Evolutionary conservation across 2,888 invertebrate genomes (phyloP).

Genomic region (Dolomedes plantarius): DNA sequence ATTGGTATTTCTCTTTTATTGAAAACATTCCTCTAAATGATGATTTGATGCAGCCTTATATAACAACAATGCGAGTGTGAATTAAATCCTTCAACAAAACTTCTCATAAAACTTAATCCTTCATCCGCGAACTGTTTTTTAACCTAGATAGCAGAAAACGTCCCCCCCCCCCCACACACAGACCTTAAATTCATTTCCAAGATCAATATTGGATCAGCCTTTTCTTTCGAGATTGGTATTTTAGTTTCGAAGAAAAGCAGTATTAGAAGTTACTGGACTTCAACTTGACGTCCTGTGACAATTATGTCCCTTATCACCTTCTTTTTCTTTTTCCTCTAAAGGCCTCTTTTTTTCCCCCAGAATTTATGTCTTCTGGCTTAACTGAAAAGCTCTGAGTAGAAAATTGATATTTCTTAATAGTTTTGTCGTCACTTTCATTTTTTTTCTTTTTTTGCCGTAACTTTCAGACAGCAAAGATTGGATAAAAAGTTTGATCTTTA

Average conservation of each 20-base stretch:
- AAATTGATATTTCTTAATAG: slow-evolving; percentile 3
- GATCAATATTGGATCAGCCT: slow-evolving; percentile 2
- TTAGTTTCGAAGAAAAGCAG: not conserved
- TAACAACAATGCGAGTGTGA: too few relatives aligned
- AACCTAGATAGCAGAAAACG: not conserved
- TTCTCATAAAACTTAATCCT: too few relatives aligned
- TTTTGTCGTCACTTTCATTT: not conserved
- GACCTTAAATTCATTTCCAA: not conserved
- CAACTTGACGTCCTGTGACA: not conserved
- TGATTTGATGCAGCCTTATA: too few relatives aligned
- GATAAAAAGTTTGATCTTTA: too few relatives aligned
- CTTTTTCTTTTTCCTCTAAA: not conserved
- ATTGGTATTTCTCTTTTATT: too few relatives aligned
- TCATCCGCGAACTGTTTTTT: not conserved
- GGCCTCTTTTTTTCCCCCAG: not conserved
- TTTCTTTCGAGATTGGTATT: not conserved
- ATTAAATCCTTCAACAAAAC: too few relatives aligned
- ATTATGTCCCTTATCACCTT: not conserved
- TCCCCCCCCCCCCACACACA: too few relatives aligned
- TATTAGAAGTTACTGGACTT: not conserved
- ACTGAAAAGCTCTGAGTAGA: not conserved
- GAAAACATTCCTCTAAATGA: too few relatives aligned
- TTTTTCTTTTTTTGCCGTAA: too few relatives aligned
- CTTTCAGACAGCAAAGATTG: too few relatives aligned
- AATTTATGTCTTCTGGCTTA: not conserved